phyloP scores from a whole-genome alignment of 2,797 vertebrate species.

The Acridotheres tristis region DNA sequence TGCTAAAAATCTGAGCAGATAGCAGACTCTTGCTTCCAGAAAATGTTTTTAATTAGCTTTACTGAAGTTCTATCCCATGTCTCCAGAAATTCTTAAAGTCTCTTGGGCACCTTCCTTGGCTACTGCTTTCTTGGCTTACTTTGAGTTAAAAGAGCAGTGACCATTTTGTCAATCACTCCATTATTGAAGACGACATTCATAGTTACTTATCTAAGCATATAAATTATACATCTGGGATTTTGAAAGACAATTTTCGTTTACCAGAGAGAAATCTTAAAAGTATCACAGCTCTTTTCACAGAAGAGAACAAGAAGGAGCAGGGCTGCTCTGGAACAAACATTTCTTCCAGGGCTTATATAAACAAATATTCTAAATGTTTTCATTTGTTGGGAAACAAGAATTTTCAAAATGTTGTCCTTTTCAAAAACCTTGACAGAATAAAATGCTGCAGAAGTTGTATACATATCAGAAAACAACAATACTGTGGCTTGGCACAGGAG shows the following conservation, averaged over 20 bases:
- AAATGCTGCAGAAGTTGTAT: neutral
- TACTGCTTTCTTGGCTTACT: neutral
- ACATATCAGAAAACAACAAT: neutral
- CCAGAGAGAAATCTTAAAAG: constrained; percentile 1
- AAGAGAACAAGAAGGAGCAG: neutral
- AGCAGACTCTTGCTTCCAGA: neutral
- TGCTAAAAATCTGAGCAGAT: neutral
- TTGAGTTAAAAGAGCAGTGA: neutral
- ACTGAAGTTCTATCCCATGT: neutral
- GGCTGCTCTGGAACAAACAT: constrained; percentile 9
- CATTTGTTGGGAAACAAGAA: constrained; percentile 32
- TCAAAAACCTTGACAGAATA: neutral
- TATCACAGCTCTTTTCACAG: neutral
- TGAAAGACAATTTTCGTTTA: neutral
- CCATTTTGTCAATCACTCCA: neutral
- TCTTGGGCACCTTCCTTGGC: neutral
- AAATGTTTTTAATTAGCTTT: neutral
- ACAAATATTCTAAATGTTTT: constrained; percentile 13
- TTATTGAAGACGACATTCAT: neutral
- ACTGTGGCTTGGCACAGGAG: constrained; percentile 33
- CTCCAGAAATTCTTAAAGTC: neutral
- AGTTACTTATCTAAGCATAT: neutral
- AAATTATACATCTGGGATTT: neutral
- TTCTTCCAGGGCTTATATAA: constrained; percentile 14
- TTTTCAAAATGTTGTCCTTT: constrained; percentile 36